Percentiles rank a stretch among this genome's conserved stretches.
phyloP scores from a whole-genome alignment of 1,140 invertebrate genomes.

The Drosophila teissieri region DNA sequence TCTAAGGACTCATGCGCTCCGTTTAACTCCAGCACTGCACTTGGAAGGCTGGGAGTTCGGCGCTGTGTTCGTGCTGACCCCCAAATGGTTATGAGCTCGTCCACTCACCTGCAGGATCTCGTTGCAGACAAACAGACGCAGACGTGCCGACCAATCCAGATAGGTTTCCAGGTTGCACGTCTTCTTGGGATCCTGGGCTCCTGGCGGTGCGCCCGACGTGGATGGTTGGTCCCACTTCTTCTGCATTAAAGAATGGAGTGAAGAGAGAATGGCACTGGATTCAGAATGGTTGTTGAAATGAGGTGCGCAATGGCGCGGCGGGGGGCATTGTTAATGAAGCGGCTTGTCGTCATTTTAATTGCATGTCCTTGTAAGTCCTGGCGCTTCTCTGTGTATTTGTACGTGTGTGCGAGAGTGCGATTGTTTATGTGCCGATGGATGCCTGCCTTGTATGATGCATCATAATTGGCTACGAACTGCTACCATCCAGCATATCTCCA shows the following conservation, averaged over 20 bases:
- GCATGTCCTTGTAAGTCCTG: conserved; percentile 51
- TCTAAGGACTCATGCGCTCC: conserved; percentile 65
- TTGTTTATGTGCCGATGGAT: conserved; percentile 32
- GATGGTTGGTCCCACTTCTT: conserved; percentile 81
- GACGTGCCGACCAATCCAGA: conserved; percentile 82
- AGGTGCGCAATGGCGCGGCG: conserved; percentile 8
- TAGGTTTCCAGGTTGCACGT: conserved; percentile 84
- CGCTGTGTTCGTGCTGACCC: neutral
- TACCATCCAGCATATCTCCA: no score
- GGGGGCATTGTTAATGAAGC: conserved; percentile 70
- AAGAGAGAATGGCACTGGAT: conserved; percentile 1
- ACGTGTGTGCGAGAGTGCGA: conserved; percentile 1
- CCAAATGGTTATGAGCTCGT: conserved; percentile 42
- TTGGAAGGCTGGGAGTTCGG: neutral
- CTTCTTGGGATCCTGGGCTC: conserved; percentile 80
- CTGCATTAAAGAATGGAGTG: conserved; percentile 43
- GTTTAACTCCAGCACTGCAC: conserved; percentile 37
- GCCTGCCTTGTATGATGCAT: no score
- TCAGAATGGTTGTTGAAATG: conserved; percentile 34
- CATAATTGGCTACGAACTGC: no score
- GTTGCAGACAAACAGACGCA: conserved; percentile 82
- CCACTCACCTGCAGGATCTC: conserved; percentile 82
- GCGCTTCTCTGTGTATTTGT: neutral
- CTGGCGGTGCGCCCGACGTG: conserved; percentile 69
- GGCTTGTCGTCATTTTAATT: conserved; percentile 77